Evolutionary conservation across 2,888 invertebrate genomes (phyloP).

Genomic region (Drosophila barbarae): DNA sequence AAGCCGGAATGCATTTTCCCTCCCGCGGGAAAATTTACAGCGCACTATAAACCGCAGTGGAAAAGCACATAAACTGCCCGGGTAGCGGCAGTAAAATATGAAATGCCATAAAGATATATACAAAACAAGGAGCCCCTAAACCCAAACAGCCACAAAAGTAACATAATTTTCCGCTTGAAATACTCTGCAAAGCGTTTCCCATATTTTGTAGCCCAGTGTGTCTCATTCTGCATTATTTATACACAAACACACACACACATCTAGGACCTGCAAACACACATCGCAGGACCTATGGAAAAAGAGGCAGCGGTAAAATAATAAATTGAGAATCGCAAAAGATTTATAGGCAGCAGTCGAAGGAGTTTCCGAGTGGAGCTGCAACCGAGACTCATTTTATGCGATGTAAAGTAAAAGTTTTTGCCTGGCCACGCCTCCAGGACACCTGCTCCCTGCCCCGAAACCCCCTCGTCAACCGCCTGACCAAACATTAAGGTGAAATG

Average conservation of each 20-base stretch:
- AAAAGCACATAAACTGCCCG: constrained; percentile 24
- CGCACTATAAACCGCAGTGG: constrained; percentile 29
- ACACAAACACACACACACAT: constrained; percentile 6
- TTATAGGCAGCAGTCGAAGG: constrained; percentile 28
- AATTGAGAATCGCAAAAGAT: constrained; percentile 29
- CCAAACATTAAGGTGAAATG: constrained; percentile 41
- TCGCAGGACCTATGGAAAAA: neutral
- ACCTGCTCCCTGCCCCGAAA: neutral
- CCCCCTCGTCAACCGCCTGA: neutral
- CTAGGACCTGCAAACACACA: neutral
- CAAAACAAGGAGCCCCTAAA: constrained; percentile 18
- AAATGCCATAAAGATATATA: constrained; percentile 49
- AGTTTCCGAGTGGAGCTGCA: constrained; percentile 33
- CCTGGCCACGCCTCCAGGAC: constrained; percentile 7
- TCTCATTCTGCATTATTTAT: constrained; percentile 28
- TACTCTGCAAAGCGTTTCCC: constrained; percentile 50
- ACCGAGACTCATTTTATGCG: constrained; percentile 24
- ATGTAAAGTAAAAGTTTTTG: constrained; percentile 27
- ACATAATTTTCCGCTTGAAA: constrained; percentile 65
- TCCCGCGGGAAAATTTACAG: constrained; percentile 20
- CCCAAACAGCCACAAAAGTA: constrained; percentile 48
- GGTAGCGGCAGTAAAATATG: constrained; percentile 43
- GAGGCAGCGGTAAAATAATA: constrained; percentile 23
- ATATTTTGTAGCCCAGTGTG: constrained; percentile 44
- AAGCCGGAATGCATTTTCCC: constrained; percentile 8